Conservation (phyloP, 2,888 invertebrate species). For the Miltochrista miniata region DNA sequence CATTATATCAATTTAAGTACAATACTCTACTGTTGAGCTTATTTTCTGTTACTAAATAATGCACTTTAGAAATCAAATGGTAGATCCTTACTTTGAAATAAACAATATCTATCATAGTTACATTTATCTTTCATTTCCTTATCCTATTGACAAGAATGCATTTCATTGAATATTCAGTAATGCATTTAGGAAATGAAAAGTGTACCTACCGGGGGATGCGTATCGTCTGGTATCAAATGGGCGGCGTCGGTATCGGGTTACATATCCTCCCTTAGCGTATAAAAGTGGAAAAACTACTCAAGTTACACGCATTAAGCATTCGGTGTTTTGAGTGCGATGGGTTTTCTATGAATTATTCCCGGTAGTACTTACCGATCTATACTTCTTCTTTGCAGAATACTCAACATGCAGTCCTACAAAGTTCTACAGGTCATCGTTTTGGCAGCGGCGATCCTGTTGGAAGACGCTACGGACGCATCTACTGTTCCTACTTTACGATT, state of each 20-base stretch:
- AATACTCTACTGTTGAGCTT: no score
- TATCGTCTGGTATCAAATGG: conserved; percentile 59
- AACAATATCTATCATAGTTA: not conserved
- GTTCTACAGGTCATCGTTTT: conserved; percentile 57
- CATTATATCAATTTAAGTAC: no score
- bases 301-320: conserved; percentile 59
- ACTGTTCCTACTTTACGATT: conserved; percentile 60
- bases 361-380: conserved; percentile 8
- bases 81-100: no score
- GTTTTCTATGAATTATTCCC: not conserved
- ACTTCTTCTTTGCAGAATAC: conserved; percentile 30
- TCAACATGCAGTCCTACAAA: conserved; percentile 61
- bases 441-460: conserved; percentile 56
- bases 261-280: conserved; percentile 72
- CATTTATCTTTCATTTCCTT: conserved; percentile 24
- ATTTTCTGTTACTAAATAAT: no score
- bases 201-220: conserved; percentile 51
- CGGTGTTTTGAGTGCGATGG: conserved; percentile 2
- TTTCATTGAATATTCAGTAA: conserved; percentile 48
- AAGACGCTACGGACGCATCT: conserved; percentile 53
- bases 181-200: conserved; percentile 79
- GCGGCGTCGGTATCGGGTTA: conserved; percentile 67
- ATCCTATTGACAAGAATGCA: conserved; percentile 52
- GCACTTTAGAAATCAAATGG: no score
- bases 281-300: conserved; percentile 67